Evolutionary conservation across 2,888 invertebrate species (phyloP).

Genomic region (Chrysotoxum bicinctum): DNA sequence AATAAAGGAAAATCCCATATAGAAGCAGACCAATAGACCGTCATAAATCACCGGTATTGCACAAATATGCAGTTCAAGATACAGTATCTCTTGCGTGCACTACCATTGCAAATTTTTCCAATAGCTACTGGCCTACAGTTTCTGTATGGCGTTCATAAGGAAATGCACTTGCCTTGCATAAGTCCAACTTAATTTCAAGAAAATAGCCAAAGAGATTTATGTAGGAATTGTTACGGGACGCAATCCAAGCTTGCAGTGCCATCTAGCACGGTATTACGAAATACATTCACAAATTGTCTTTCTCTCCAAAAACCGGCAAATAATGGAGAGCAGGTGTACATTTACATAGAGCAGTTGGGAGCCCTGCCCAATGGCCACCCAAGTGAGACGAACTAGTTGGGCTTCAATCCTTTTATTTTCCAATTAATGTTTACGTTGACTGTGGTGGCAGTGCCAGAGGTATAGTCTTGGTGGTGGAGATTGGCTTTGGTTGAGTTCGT

Average conservation of each 20-base stretch:
- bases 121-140: neutral
- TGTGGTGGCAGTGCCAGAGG: neutral
- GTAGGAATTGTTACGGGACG: slow-evolving; percentile 7
- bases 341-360: slow-evolving; percentile 29
- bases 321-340: slow-evolving; percentile 49
- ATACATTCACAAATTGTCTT: slow-evolving; percentile 38
- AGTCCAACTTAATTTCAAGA: slow-evolving; percentile 36
- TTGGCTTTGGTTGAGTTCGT: slow-evolving; percentile 54
- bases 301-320: slow-evolving; percentile 16
- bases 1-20: slow-evolving; percentile 12
- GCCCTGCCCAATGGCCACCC: slow-evolving; percentile 52
- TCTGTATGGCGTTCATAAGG: neutral
- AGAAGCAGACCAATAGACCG: slow-evolving; percentile 42
- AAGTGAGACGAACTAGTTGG: slow-evolving; percentile 44
- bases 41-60: slow-evolving; percentile 59
- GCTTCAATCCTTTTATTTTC: slow-evolving; percentile 34
- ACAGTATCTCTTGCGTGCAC: slow-evolving; percentile 36
- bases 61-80: slow-evolving; percentile 37
- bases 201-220: slow-evolving; percentile 19
- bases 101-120: slow-evolving; percentile 27
- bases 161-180: slow-evolving; percentile 49
- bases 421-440: slow-evolving; percentile 46
- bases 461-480: slow-evolving; percentile 2
- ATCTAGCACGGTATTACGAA: slow-evolving; percentile 5
- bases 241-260: neutral